Evolutionary conservation across 1,140 invertebrate genomes (phyloP).

Genomic region (Drosophila paulistorum): DNA sequence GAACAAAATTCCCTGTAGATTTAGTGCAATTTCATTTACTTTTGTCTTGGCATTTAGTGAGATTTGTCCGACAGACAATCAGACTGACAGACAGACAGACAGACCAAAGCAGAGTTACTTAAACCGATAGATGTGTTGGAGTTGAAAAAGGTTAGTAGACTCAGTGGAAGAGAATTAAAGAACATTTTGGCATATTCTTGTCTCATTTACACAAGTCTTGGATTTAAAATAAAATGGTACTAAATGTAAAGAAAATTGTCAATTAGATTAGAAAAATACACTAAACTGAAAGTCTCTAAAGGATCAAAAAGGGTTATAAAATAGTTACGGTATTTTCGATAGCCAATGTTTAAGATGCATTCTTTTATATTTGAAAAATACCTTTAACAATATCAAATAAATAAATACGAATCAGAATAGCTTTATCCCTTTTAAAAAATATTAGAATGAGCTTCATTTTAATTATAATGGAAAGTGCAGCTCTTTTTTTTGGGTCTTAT

Average conservation of each 20-base stretch:
- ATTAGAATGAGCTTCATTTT: neutral
- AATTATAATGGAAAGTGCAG: neutral
- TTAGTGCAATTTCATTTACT: slow-evolving; percentile 80
- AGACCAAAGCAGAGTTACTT: slow-evolving; percentile 17
- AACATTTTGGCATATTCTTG: slow-evolving; percentile 16
- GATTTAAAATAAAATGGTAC: neutral
- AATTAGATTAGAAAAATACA: too few species aligned
- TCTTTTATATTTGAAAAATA: neutral
- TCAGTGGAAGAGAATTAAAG: neutral
- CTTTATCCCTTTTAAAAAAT: neutral
- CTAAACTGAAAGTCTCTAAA: too few species aligned
- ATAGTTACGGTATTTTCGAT: too few species aligned
- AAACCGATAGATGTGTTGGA: neutral
- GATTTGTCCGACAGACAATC: slow-evolving; percentile 65
- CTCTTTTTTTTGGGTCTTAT: neutral
- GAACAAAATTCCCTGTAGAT: slow-evolving; percentile 71
- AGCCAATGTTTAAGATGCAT: too few species aligned
- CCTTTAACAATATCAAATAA: too few species aligned
- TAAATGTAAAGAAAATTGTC: neutral
- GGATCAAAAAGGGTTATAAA: too few species aligned
- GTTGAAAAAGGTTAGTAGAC: neutral
- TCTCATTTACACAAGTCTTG: slow-evolving; percentile 43
- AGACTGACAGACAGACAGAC: slow-evolving; percentile 38
- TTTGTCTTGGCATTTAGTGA: slow-evolving; percentile 76
- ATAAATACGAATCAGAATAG: too few species aligned